These are phyloP conservation scores for Drosophila emarginata DNA, from an alignment of 2,888 invertebrate genomes.

Conservation along the genomic window DNA sequence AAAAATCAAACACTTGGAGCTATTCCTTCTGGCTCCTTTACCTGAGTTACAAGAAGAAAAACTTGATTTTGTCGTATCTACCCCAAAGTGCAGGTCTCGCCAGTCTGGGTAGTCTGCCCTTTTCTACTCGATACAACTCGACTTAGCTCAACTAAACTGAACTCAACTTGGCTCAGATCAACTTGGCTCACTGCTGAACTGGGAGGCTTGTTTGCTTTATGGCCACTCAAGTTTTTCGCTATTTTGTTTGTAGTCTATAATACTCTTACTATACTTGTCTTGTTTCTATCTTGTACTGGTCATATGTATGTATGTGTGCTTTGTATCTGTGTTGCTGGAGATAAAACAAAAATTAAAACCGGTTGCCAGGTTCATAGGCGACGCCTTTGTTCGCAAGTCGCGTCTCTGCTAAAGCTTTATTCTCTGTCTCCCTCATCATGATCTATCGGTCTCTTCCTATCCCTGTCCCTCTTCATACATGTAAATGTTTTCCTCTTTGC, in stretches of 20 bases:
- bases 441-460: background rate
- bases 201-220: slow-evolving; percentile 64
- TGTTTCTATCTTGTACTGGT: slow-evolving; percentile 33
- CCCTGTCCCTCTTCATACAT: background rate
- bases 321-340: slow-evolving; percentile 34
- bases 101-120: slow-evolving; percentile 43
- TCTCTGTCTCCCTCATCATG: slow-evolving; percentile 13
- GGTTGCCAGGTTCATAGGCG: slow-evolving; percentile 76
- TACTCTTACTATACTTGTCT: slow-evolving; percentile 13
- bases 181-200: slow-evolving; percentile 37
- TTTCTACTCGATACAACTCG: slow-evolving; percentile 24
- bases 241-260: slow-evolving; percentile 54
- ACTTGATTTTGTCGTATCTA: slow-evolving; percentile 49
- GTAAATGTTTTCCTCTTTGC: background rate
- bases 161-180: slow-evolving; percentile 12
- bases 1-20: slow-evolving; percentile 30
- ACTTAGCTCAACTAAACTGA: slow-evolving; percentile 1
- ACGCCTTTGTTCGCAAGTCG: slow-evolving; percentile 56
- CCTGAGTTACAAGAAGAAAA: slow-evolving; percentile 23
- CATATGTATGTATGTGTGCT: background rate
- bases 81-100: slow-evolving; percentile 46
- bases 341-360: slow-evolving; percentile 43
- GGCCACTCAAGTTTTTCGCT: slow-evolving; percentile 60
- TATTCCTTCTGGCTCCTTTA: slow-evolving; percentile 35
- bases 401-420: slow-evolving; percentile 28